Evolutionary conservation across 2,888 invertebrate species (phyloP).

Genomic region (Atherix ibis): DNA sequence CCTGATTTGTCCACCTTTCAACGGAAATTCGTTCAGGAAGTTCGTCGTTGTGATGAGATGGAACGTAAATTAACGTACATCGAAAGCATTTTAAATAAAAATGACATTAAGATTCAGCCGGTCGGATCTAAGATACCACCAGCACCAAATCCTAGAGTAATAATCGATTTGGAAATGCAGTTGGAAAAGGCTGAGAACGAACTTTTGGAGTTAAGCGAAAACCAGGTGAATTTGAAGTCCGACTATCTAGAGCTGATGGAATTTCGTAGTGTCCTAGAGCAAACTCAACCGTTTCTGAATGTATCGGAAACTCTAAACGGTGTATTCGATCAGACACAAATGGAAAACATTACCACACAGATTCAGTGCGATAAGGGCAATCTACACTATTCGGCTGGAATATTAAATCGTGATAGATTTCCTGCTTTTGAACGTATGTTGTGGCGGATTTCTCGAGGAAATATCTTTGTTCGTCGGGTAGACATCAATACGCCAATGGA

Average conservation of each 20-base stretch:
- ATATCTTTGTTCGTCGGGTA: conserved; percentile 74
- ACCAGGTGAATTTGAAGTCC: conserved; percentile 75
- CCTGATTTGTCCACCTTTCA: conserved; percentile 76
- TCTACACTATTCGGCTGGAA: conserved; percentile 78
- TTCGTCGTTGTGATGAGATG: conserved; percentile 83
- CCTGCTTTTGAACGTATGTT: conserved; percentile 84
- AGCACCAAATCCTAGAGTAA: conserved; percentile 66
- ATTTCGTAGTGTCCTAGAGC: conserved; percentile 71
- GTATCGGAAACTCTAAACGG: conserved; percentile 36
- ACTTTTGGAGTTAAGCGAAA: conserved; percentile 75
- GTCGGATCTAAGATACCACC: conserved; percentile 54
- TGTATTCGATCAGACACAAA: conserved; percentile 12
- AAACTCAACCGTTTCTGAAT: conserved; percentile 43
- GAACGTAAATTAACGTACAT: conserved; percentile 74
- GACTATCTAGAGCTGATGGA: conserved; percentile 80
- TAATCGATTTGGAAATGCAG: conserved; percentile 80
- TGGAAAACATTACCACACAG: neutral
- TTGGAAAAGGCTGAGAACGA: conserved; percentile 87
- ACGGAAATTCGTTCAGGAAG: conserved; percentile 82
- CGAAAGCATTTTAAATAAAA: conserved; percentile 73
- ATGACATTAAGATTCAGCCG: conserved; percentile 61
- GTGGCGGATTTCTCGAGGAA: conserved; percentile 85
- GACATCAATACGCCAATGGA: conserved; percentile 71
- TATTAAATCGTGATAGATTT: conserved; percentile 72
- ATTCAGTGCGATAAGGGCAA: conserved; percentile 35